Evolutionary conservation across 2,888 invertebrate species (phyloP).

Genomic region (Pomacea canaliculata): DNA sequence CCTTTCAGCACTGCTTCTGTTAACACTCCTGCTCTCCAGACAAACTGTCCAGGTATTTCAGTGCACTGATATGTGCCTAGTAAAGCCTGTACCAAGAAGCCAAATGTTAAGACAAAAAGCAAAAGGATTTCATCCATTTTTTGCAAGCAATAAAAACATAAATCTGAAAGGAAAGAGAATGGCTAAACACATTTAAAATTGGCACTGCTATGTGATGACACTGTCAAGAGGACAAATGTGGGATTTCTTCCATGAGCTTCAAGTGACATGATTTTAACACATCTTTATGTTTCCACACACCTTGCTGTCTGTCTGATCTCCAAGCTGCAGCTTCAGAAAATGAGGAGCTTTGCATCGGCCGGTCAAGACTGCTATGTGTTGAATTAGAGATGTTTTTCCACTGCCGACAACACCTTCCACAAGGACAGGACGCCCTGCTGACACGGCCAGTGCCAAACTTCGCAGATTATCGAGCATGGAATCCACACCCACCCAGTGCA

Average conservation of each 20-base stretch:
- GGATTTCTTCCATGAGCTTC: neutral
- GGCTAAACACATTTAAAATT: neutral
- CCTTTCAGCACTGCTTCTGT: conserved; percentile 75
- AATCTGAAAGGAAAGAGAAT: no score
- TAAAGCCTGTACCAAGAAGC: conserved; percentile 74
- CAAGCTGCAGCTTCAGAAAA: conserved; percentile 89
- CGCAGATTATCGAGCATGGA: conserved; percentile 77
- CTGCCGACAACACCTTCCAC: conserved; percentile 91
- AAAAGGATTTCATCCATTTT: neutral
- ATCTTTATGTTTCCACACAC: conserved; percentile 62
- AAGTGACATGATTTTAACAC: neutral
- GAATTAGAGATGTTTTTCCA: conserved; percentile 92
- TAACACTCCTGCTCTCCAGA: conserved; percentile 95
- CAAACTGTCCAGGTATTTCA: conserved; percentile 96
- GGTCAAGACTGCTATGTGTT: conserved; percentile 85
- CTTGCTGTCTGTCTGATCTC: conserved; percentile 96
- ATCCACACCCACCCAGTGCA: conserved; percentile 77
- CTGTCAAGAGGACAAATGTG: neutral
- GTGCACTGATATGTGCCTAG: conserved; percentile 95
- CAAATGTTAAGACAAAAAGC: neutral
- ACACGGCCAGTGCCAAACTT: conserved; percentile 84
- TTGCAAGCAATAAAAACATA: neutral
- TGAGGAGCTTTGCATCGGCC: conserved; percentile 74
- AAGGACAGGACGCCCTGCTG: conserved; percentile 74
- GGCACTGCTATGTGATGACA: neutral